Evolutionary conservation across 2,113 vertebrate genomes (phyloP), one percentile per base, ranked within the genome.

Genomic region (Zonotrichia leucophrys): DNA sequence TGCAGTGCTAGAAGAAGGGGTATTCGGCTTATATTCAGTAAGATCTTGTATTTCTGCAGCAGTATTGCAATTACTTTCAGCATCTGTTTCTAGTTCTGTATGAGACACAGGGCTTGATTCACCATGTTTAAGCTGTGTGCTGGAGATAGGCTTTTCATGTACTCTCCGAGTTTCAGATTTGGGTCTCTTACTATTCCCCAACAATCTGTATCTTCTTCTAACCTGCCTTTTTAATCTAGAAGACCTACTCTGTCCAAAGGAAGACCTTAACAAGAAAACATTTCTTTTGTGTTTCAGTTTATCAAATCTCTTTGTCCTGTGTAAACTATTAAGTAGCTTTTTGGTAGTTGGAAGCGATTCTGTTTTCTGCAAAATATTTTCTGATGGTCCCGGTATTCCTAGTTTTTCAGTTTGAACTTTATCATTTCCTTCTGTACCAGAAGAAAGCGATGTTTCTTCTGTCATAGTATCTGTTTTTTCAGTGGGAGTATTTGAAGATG

Each of bases 121-220:
- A 28, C 30, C 46, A n/a, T 76, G 28, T 88, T 95, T 96, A 78
- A 89, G 31, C 28, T 95, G 93, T 47, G 55, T 44, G 55, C 88
- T 94, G 5, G 90, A 78, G 63, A 62, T 11, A 42, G 23, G 70
- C 47, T 96, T 97, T 70, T 82, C 6, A 8, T 31, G 47, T 15
- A 60, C 49, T 77, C 77, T 85, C 59, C 4, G 91, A 83, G 90
- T 91, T 79, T 97, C 96, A 79, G 35, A 87, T 53, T 89, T 85
- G 60, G 87, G 92, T 94, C 94, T 97, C 91, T 97, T 98, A 85
- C n/a, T 94, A 37, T 90, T 86, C 63, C 96, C 94, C 64, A 98
- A 78, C 37, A 98, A 76, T 39, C 3, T 94, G 64, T 98, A 97
- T 69, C 97, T 97, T 96, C 92, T 98, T 96, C 97, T 98, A 55